phyloP scores from a whole-genome alignment of 2,888 invertebrate species.

The Tetramorium bicarinatum region DNA sequence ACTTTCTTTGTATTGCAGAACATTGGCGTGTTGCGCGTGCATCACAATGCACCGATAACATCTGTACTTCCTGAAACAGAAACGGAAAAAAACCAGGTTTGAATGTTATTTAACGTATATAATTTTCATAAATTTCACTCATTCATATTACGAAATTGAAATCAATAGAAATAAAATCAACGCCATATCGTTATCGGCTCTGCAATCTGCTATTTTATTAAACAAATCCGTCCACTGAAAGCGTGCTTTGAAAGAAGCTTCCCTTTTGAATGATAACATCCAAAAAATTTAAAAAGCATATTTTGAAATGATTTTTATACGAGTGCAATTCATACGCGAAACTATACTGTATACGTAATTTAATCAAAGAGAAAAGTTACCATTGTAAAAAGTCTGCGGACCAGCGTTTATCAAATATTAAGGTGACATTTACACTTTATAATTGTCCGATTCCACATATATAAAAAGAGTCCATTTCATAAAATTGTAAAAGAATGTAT shows the following conservation, averaged over 20 bases:
- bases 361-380: background rate
- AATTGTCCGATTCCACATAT: background rate
- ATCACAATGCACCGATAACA: constrained; percentile 93
- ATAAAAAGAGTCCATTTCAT: background rate
- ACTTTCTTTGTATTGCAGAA: constrained; percentile 95
- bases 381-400: background rate
- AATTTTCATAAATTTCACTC: constrained; percentile 1
- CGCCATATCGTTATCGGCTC: background rate
- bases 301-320: background rate
- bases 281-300: background rate
- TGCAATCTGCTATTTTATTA: constrained; percentile 16
- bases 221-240: constrained; percentile 11
- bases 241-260: background rate
- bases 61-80: constrained; percentile 88
- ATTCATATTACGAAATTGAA: constrained; percentile 6
- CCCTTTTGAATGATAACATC: background rate
- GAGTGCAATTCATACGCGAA: background rate
- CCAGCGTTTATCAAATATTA: background rate
- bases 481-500: constrained; percentile 9
- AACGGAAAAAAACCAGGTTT: background rate
- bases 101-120: background rate
- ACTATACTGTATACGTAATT: background rate
- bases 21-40: constrained; percentile 92
- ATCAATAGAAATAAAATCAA: constrained; percentile 32
- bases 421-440: background rate